Base-by-base conservation (phyloP, 2,113 vertebrate genomes). In the Terrapene triunguis region DNA sequence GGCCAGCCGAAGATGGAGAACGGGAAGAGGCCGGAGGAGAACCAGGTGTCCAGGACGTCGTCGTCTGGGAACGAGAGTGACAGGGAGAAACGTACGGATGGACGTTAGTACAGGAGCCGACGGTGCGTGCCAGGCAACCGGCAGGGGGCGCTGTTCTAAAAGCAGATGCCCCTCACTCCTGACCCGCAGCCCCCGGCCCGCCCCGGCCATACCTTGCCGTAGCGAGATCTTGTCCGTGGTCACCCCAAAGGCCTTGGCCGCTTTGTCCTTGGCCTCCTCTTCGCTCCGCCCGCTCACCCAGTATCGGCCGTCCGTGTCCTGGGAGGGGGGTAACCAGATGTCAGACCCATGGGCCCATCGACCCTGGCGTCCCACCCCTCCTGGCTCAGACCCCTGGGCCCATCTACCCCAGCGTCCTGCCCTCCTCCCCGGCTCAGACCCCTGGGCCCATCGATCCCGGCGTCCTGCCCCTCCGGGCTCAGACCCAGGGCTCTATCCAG, bases 1-100 rank as follows among this genome's bases (percentile, higher is more conserved):
- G 99, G 99, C 99, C 99, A 99, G 89, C 99, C 99, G 16, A 99
- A 97, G 98, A 99, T 99, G 57, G 99, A 99, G 12, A 99, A 99
- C 5, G 99, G 99, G 87, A 99, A 99, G 29, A 99, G 97, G 5
- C 97, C 99, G 0, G 99, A 99, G 48, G 99, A 99, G 97, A 99
- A 99, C 99, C 99, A 99, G 0, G 99, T 99, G 87, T 99, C 99
- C 89, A 98, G 50, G 4, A 98, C 98, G 4, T 98, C 98, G 32
- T 98, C 98, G 89, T 98, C 98, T 98, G 82, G 32, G 11, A 48
- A 35, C 27, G 21, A 54, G 72, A 21, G 25, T 25, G 5, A 92
- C 32, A 84, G 25, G 80, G 62, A 21, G 42, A 22, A 13, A 91
- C 35, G 92, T 51, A 62, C 4, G 29, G 42, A 87, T 8, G 2